These are phyloP conservation scores for Echinometra lucunter DNA, from an alignment of 53 echinoderm and acorn worm species.

Conservation along the genomic window DNA sequence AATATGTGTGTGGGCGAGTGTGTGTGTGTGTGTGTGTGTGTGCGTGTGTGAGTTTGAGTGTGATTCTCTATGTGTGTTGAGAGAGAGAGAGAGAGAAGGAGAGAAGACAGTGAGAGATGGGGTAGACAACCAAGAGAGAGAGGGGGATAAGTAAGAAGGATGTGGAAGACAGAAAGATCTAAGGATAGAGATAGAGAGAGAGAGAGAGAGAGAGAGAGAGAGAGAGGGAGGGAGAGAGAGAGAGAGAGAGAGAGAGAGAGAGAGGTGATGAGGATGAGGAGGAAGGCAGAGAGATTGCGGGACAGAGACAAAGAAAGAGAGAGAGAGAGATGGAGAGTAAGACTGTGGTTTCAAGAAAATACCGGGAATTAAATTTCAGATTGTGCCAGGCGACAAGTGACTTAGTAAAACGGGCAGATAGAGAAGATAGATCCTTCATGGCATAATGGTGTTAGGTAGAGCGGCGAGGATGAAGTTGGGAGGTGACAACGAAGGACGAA, in stretches of 20 bases:
- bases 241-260: background rate
- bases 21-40: too few species aligned
- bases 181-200: background rate
- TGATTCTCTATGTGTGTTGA: too few species aligned
- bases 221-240: background rate
- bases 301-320: background rate
- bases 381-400: slow-evolving; percentile 31
- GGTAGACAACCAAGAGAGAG: too few species aligned
- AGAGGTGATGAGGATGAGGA: too few species aligned
- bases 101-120: too few species aligned
- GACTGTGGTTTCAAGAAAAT: background rate
- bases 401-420: background rate
- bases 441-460: slow-evolving; percentile 5
- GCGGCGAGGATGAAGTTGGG: background rate
- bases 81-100: background rate
- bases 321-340: background rate
- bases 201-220: background rate
- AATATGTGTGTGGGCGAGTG: too few species aligned
- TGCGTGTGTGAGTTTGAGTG: too few species aligned
- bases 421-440: background rate
- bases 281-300: background rate
- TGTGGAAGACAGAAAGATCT: background rate
- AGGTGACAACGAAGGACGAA: slow-evolving; percentile 45
- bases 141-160: background rate
- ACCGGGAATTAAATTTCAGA: slow-evolving; percentile 19